Evolutionary conservation across 2,888 invertebrate species (phyloP).

Genomic region (Dasysyrphus tricinctus): DNA sequence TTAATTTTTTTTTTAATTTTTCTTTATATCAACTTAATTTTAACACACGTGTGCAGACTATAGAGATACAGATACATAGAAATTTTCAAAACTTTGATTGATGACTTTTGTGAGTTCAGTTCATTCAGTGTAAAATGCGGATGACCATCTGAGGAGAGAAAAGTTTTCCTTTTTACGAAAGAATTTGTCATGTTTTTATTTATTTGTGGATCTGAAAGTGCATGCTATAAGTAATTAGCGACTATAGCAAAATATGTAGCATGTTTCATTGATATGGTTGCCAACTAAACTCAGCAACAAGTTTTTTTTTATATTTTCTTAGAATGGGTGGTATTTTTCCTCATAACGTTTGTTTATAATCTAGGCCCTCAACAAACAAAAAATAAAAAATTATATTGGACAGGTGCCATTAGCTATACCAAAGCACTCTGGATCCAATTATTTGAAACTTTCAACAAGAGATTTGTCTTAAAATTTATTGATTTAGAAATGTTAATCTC

Average conservation of each 20-base stretch:
- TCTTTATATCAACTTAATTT: constrained; percentile 22
- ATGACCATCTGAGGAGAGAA: constrained; percentile 21
- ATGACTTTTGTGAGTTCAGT: constrained; percentile 36
- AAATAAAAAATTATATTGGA: too few species aligned
- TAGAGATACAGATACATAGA: neutral
- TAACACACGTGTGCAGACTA: neutral
- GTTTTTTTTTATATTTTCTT: neutral
- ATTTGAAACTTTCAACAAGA: too few species aligned
- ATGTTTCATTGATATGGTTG: neutral
- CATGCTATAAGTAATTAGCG: constrained; percentile 36
- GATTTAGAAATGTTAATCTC: too few species aligned
- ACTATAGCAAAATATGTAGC: neutral
- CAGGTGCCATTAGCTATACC: too few species aligned
- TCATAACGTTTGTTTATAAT: too few species aligned
- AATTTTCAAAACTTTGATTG: constrained; percentile 31
- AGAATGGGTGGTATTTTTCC: neutral
- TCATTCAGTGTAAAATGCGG: constrained; percentile 10
- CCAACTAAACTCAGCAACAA: too few species aligned
- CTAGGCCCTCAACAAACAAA: too few species aligned
- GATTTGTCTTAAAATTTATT: too few species aligned
- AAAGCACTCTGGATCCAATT: too few species aligned
- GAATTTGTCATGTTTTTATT: constrained; percentile 19
- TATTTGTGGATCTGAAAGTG: constrained; percentile 23
- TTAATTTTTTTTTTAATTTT: constrained; percentile 21
- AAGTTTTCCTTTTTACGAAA: constrained; percentile 10